Percentiles rank a stretch among this genome's conserved stretches.
phyloP scores from a whole-genome alignment of 2,888 invertebrate genomes.

The Apantesis nais region DNA sequence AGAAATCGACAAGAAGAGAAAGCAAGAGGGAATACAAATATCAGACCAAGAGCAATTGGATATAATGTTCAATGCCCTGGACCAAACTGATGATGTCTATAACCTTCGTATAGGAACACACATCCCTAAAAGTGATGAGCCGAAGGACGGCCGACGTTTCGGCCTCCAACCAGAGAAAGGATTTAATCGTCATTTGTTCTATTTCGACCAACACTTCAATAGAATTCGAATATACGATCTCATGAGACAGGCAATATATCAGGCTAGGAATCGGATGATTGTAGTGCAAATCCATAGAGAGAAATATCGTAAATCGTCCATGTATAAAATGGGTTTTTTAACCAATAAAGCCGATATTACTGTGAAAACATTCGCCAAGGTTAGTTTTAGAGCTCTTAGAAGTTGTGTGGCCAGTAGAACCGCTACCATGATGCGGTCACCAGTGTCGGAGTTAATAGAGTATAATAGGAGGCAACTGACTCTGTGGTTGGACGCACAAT shows the following conservation, averaged over 20 bases:
- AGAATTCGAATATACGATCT: slow-evolving; percentile 58
- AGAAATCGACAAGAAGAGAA: slow-evolving; percentile 48
- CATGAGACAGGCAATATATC: slow-evolving; percentile 68
- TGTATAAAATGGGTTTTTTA: slow-evolving; percentile 71
- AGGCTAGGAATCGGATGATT: slow-evolving; percentile 61
- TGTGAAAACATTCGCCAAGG: slow-evolving; percentile 48
- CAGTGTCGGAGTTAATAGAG: slow-evolving; percentile 1
- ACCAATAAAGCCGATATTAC: slow-evolving; percentile 61
- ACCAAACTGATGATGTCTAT: slow-evolving; percentile 53
- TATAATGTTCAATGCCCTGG: slow-evolving; percentile 51
- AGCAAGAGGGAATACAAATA: slow-evolving; percentile 32
- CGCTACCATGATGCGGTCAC: neutral
- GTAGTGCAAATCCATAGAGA: slow-evolving; percentile 59
- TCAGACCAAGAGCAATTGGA: slow-evolving; percentile 48
- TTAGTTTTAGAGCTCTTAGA: neutral
- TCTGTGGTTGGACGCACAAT: slow-evolving; percentile 10
- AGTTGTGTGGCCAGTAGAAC: slow-evolving; percentile 7
- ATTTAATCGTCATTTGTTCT: rapidly evolving
- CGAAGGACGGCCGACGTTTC: neutral
- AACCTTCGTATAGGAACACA: neutral
- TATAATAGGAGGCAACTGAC: slow-evolving; percentile 5
- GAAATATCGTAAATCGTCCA: slow-evolving; percentile 38
- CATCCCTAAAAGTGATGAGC: neutral
- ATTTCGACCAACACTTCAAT: slow-evolving; percentile 41
- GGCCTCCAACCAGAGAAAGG: slow-evolving; percentile 42